phyloP scores from a whole-genome alignment of 2,797 vertebrate genomes.

The Lerista edwardsae region DNA sequence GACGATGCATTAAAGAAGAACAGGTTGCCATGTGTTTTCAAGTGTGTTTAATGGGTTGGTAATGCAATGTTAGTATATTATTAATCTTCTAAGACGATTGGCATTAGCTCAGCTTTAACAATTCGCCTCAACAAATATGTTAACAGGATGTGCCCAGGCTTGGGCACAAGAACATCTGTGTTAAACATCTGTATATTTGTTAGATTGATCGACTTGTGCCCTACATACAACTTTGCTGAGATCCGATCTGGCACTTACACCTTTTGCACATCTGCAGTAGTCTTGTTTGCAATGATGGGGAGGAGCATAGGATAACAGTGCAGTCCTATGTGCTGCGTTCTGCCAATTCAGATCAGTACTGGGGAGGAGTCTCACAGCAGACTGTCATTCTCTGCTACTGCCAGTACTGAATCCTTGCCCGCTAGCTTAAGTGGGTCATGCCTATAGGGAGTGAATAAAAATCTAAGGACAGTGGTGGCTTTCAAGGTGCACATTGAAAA shows the following conservation, averaged over 20 bases:
- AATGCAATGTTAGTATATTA: conserved; percentile 72
- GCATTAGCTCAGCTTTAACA: conserved; percentile 78
- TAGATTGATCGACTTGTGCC: conserved; percentile 65
- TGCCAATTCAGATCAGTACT: not conserved
- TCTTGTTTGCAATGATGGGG: conserved; percentile 36
- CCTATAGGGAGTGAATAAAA: not conserved
- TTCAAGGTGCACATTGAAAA: not conserved
- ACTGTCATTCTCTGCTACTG: not conserved
- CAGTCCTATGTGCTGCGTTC: not conserved
- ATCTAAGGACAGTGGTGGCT: not conserved
- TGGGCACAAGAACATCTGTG: conserved; percentile 74
- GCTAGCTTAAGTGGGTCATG: not conserved
- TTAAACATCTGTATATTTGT: conserved; percentile 72
- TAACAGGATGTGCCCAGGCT: conserved; percentile 66
- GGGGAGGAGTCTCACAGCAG: not conserved
- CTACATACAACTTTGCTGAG: conserved; percentile 55
- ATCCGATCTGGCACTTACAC: conserved; percentile 57
- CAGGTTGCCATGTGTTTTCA: not conserved
- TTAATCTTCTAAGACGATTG: conserved; percentile 80
- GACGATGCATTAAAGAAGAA: conserved; percentile 45
- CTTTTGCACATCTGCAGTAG: conserved; percentile 40
- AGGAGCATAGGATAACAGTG: not conserved
- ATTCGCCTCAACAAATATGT: conserved; percentile 67
- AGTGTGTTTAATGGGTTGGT: conserved; percentile 77
- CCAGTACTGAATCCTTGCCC: not conserved